Percentiles rank a stretch among this genome's conserved stretches.
Evolutionary conservation across 2,113 vertebrate genomes (phyloP).

Genomic region (Penelope pileata): DNA sequence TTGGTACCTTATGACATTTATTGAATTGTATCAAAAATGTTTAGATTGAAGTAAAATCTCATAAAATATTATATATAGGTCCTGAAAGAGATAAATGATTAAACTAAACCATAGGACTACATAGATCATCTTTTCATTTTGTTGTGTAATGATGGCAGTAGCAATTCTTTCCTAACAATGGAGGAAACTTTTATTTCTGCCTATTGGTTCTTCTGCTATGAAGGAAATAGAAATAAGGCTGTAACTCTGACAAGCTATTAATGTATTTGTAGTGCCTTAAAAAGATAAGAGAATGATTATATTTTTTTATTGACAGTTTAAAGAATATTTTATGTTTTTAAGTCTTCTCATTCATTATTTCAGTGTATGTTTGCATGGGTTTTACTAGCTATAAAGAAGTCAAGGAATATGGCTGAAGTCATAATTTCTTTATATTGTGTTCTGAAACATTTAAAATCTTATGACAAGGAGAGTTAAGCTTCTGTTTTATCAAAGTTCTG

Average conservation of each 20-base stretch:
- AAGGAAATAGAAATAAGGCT: not conserved
- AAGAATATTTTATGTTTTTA: not conserved
- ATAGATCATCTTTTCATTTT: not conserved
- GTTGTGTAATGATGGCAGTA: not conserved
- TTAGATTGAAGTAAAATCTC: not conserved
- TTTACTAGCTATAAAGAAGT: not conserved
- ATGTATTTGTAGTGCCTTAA: not conserved
- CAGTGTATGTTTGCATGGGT: not conserved
- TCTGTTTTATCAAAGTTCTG: not conserved
- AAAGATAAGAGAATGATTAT: not conserved
- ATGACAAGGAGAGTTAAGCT: not conserved
- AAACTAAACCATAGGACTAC: not conserved
- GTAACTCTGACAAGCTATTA: not conserved
- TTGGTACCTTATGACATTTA: not conserved
- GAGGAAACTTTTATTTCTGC: not conserved
- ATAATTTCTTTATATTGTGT: not conserved
- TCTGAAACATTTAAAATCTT: not conserved
- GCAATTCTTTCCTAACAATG: not conserved
- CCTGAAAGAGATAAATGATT: not conserved
- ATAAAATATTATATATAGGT: not conserved
- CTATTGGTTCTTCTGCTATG: not conserved
- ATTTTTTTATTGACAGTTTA: not conserved
- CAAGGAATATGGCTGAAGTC: not conserved
- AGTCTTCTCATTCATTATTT: not conserved
- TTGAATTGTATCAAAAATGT: not conserved